These are phyloP conservation scores for Eustalomyia histrio DNA, from an alignment of 2,888 invertebrate genomes.

Conservation along the genomic window DNA sequence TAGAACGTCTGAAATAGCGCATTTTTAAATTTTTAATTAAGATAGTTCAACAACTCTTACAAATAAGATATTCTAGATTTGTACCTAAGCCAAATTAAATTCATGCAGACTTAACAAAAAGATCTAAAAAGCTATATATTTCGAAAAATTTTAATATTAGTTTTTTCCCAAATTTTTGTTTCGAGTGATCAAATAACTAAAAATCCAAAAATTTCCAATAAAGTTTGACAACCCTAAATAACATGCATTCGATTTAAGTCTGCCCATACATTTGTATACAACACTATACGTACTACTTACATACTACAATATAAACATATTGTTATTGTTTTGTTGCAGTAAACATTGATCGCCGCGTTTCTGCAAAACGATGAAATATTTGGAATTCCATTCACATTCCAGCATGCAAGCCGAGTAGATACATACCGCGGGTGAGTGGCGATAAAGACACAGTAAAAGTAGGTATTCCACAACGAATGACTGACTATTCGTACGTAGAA, in stretches of 20 bases:
- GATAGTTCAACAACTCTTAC: no score
- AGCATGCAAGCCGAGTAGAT: constrained; percentile 76
- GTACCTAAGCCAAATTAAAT: no score
- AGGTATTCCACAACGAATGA: constrained; percentile 49
- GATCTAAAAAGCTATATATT: no score
- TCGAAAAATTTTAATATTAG: no score
- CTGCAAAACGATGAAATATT: constrained; percentile 73
- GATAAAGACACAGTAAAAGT: constrained; percentile 49
- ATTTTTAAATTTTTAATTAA: no score
- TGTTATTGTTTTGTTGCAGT: constrained; percentile 55
- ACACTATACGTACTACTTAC: not conserved
- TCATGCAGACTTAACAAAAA: no score
- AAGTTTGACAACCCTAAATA: no score
- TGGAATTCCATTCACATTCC: constrained; percentile 79
- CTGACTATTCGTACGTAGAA: constrained; percentile 19
- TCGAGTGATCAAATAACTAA: no score
- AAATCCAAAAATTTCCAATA: no score
- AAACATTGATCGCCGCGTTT: constrained; percentile 59
- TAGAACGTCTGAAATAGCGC: no score
- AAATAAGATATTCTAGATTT: no score
- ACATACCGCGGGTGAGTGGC: constrained; percentile 48
- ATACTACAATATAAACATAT: constrained; percentile 40
- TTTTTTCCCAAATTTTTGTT: no score
- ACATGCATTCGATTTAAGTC: not conserved
- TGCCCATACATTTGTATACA: not conserved